phyloP scores from a whole-genome alignment of 1,140 invertebrate species.

The Dinoponera quadriceps region DNA sequence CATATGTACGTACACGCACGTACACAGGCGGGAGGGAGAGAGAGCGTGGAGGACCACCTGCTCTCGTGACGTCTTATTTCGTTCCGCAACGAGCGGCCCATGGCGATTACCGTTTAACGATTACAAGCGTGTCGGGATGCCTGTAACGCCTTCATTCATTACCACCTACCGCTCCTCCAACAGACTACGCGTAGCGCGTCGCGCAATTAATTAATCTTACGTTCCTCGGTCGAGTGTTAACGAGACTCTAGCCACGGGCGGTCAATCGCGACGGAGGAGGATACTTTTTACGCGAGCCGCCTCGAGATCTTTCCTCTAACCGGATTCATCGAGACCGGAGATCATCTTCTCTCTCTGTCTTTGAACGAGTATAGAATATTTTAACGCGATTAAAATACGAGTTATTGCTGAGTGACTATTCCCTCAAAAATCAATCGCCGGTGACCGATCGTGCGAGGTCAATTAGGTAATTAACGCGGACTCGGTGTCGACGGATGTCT shows the following conservation, averaged over 20 bases:
- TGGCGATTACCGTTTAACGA: conserved; percentile 74
- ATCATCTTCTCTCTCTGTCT: no score
- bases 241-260: conserved; percentile 52
- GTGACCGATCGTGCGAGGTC: no score
- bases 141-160: conserved; percentile 75
- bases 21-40: not conserved
- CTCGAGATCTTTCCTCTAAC: not conserved
- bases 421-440: no score
- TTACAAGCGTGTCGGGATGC: conserved; percentile 72
- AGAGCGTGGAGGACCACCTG: conserved; percentile 72
- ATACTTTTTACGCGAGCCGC: not conserved
- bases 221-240: conserved; percentile 61
- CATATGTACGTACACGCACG: not conserved
- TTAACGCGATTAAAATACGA: no score
- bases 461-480: no score
- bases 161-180: conserved; percentile 67
- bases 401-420: no score
- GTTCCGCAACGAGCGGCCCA: conserved; percentile 43
- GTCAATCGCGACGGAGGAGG: not conserved
- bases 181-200: conserved; percentile 29
- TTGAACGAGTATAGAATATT: no score
- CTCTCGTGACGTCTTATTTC: conserved; percentile 78
- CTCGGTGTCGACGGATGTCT: not conserved
- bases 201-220: conserved; percentile 72
- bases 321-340: not conserved